phyloP scores from a whole-genome alignment of 2,888 invertebrate species.

The Acanthosoma haemorrhoidale region DNA sequence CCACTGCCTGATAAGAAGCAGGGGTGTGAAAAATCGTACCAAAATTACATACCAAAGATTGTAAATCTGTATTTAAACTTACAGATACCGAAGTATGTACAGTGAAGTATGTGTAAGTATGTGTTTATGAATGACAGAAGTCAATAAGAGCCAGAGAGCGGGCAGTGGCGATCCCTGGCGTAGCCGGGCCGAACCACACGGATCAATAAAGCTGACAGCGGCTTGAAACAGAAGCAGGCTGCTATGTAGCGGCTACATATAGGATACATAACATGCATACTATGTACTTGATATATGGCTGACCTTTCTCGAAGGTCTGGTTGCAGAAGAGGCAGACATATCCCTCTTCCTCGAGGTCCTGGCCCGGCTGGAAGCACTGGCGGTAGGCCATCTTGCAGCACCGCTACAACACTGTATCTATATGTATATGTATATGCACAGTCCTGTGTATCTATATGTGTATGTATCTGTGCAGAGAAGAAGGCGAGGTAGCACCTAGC shows the following conservation, averaged over 20 bases:
- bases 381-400: neutral
- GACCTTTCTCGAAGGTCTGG: conserved; percentile 42
- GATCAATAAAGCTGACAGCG: conserved; percentile 5
- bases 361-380: neutral
- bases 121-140: too few species aligned
- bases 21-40: too few species aligned
- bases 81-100: too few species aligned
- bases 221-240: neutral
- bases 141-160: too few species aligned
- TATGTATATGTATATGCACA: neutral
- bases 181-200: neutral
- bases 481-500: neutral
- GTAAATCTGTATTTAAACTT: too few species aligned
- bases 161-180: neutral
- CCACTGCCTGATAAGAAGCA: too few species aligned
- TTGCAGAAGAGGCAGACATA: conserved; percentile 42
- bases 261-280: neutral
- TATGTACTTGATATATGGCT: neutral
- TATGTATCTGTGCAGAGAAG: neutral
- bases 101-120: neutral
- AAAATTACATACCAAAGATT: too few species aligned
- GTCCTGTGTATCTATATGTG: neutral
- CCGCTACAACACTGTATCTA: neutral
- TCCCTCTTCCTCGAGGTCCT: conserved; percentile 39
- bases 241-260: neutral